phyloP scores from a whole-genome alignment of 2,113 vertebrate genomes.

The Cnemophilus loriae region DNA sequence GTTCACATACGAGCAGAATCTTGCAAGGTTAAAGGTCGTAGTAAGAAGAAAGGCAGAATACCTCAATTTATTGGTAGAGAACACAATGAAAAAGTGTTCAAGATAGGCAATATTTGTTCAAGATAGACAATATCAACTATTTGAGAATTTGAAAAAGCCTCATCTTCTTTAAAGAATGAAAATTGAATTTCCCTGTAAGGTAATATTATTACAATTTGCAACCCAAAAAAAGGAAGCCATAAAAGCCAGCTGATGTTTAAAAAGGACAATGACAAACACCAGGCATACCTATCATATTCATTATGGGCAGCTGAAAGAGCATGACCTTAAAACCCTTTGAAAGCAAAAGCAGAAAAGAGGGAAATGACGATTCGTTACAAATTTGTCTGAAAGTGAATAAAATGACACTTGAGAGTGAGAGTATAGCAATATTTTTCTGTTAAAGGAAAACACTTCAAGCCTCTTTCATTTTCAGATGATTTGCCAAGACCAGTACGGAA shows the following conservation, averaged over 20 bases:
- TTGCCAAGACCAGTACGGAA: constrained; percentile 14
- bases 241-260: background rate
- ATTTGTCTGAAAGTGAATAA: constrained; percentile 28
- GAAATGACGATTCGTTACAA: background rate
- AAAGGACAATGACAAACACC: background rate
- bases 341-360: background rate
- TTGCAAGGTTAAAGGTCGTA: background rate
- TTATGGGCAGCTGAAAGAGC: background rate
- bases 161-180: background rate
- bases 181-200: background rate
- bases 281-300: background rate
- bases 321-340: background rate
- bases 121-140: background rate
- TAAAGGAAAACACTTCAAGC: background rate
- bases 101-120: background rate
- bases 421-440: background rate
- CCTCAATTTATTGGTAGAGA: background rate
- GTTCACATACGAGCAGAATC: background rate
- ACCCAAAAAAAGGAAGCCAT: background rate
- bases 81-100: background rate
- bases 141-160: background rate
- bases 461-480: background rate
- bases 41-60: background rate
- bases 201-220: background rate
- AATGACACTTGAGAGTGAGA: constrained; percentile 17